Evolutionary conservation across 2,797 vertebrate genomes (phyloP).

Genomic region (Poeciliopsis turneri): DNA sequence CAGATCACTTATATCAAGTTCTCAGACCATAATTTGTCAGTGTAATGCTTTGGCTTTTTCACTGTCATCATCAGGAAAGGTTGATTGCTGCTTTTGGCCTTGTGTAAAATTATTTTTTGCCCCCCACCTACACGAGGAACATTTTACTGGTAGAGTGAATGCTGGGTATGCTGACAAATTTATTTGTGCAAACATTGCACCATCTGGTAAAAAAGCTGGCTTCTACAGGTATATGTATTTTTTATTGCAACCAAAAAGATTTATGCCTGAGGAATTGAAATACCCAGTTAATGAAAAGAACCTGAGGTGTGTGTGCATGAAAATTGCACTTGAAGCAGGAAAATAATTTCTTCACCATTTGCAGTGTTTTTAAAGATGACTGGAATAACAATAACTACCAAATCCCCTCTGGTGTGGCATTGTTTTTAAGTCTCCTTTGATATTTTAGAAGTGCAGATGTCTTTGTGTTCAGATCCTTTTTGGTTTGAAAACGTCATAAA

Average conservation of each 20-base stretch:
- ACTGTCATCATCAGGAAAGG: background rate
- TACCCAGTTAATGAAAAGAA: background rate
- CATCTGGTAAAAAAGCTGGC: background rate
- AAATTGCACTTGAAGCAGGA: background rate
- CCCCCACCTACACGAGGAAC: background rate
- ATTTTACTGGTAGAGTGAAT: background rate
- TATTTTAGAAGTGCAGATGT: background rate
- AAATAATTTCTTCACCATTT: background rate
- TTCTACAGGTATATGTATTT: background rate
- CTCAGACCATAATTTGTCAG: background rate
- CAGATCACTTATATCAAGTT: background rate
- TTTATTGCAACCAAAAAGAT: background rate
- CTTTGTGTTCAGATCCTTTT: constrained; percentile 4
- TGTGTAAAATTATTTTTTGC: background rate
- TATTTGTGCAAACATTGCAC: background rate
- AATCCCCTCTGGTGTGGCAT: background rate
- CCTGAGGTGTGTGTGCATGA: background rate
- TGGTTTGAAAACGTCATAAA: background rate
- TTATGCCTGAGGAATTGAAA: background rate
- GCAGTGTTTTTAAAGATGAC: constrained; percentile 12
- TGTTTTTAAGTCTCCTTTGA: background rate
- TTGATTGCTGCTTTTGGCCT: background rate
- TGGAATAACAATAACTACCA: constrained; percentile 6
- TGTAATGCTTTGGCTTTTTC: background rate
- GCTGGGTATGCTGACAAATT: background rate